A percentile compares a stretch with the other conserved stretches of the same genome.
phyloP scores from a whole-genome alignment of 2,888 invertebrate genomes.

The Drosophila lacicola region DNA sequence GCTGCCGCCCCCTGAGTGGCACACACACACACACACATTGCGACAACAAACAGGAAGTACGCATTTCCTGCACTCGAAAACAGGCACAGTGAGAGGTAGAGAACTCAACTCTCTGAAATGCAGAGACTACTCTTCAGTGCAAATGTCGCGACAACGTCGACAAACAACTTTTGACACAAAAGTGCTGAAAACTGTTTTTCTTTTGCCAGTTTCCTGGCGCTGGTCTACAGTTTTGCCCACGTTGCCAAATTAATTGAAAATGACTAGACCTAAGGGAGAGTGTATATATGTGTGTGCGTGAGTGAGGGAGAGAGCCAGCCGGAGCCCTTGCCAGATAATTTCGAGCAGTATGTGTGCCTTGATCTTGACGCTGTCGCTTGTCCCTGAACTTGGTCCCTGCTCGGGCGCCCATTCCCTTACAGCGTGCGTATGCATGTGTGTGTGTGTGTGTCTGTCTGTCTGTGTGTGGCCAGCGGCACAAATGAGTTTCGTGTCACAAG shows the following conservation, averaged over 20 bases:
- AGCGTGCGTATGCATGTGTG: not conserved
- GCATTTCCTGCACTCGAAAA: slow-evolving; percentile 74
- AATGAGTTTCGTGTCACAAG: slow-evolving; percentile 80
- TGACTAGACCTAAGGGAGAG: slow-evolving; percentile 63
- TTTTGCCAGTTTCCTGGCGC: slow-evolving; percentile 34
- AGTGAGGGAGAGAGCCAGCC: not conserved
- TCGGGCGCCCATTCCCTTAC: slow-evolving; percentile 5
- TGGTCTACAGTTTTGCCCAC: slow-evolving; percentile 44
- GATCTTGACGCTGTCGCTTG: slow-evolving; percentile 69
- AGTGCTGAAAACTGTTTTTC: slow-evolving; percentile 76
- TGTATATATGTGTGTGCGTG: too few species aligned
- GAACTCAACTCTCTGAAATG: slow-evolving; percentile 9
- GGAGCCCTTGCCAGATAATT: slow-evolving; percentile 22
- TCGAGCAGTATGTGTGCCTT: slow-evolving; percentile 60
- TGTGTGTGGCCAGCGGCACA: slow-evolving; percentile 42
- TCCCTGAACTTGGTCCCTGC: slow-evolving; percentile 64
- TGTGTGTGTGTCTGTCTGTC: slow-evolving; percentile 5
- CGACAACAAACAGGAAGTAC: slow-evolving; percentile 75
- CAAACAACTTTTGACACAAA: slow-evolving; percentile 76
- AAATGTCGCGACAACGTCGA: slow-evolving; percentile 74
- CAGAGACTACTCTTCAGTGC: slow-evolving; percentile 28
- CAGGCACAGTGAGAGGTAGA: slow-evolving; percentile 24
- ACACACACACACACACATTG: slow-evolving; percentile 15
- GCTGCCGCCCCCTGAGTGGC: slow-evolving; percentile 35
- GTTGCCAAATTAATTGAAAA: slow-evolving; percentile 78